Conservation (phyloP, 1,140 invertebrate species). For the Macrobrachium nipponense region DNA sequence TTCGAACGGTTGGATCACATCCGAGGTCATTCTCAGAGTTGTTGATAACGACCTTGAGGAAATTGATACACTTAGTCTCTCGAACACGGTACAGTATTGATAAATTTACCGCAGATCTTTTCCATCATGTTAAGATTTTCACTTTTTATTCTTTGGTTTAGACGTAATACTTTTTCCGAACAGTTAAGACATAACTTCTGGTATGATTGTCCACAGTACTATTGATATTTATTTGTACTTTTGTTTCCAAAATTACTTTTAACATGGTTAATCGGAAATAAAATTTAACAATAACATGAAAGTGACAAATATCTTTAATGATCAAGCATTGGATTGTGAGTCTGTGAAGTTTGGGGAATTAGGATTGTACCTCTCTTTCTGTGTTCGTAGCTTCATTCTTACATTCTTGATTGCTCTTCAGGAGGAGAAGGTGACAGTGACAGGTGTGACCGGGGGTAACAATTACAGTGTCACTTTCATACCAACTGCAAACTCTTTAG, state of each 20-base stretch:
- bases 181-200: too few species aligned
- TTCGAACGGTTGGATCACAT: slow-evolving; percentile 33
- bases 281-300: too few species aligned
- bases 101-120: background rate
- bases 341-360: too few species aligned
- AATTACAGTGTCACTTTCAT: slow-evolving; percentile 25
- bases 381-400: background rate
- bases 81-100: slow-evolving; percentile 5
- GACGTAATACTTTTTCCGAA: too few species aligned
- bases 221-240: too few species aligned
- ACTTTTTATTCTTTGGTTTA: background rate
- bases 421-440: slow-evolving; percentile 18
- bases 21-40: background rate
- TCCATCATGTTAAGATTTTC: background rate
- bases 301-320: too few species aligned
- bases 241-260: too few species aligned
- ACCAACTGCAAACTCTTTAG: background rate
- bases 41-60: background rate
- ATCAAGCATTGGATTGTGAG: too few species aligned
- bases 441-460: slow-evolving; percentile 23
- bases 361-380: background rate
- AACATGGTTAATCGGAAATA: too few species aligned
- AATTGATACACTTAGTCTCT: slow-evolving; percentile 11
- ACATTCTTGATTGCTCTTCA: background rate
- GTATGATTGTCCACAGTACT: too few species aligned